These are phyloP conservation scores for Nothura maculosa DNA, from an alignment of 2,797 vertebrate species.

Conservation along the genomic window DNA sequence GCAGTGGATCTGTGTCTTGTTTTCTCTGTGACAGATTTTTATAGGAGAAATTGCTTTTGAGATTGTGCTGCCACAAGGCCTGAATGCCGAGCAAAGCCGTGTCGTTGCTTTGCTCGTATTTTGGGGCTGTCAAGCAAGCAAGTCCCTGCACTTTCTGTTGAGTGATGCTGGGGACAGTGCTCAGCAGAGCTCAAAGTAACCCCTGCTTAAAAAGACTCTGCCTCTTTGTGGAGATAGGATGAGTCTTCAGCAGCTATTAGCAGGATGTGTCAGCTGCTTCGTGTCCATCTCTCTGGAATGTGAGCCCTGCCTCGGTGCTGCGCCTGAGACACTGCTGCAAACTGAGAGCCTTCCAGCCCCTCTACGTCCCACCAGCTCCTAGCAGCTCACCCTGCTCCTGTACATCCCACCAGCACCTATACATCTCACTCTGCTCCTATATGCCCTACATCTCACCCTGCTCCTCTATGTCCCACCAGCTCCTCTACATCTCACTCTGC, in stretches of 20 bases:
- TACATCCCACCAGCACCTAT: background rate
- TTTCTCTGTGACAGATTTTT: background rate
- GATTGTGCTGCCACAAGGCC: background rate
- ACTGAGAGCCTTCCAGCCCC: background rate
- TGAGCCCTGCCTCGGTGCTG: background rate
- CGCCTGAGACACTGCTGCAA: background rate
- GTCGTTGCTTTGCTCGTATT: background rate
- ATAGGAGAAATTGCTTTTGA: background rate
- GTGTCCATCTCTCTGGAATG: background rate
- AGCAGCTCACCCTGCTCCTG: too few species aligned
- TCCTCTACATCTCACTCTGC: too few species aligned
- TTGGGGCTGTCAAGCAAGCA: background rate
- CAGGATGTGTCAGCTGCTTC: background rate
- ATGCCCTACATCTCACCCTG: too few species aligned
- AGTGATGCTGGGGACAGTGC: background rate
- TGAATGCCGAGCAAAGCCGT: background rate
- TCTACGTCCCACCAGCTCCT: too few species aligned
- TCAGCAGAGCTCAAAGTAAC: background rate
- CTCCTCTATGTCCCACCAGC: too few species aligned
- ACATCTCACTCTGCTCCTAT: background rate
- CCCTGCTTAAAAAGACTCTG: background rate
- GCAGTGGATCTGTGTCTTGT: background rate
- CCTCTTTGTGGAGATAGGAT: background rate
- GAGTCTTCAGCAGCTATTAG: background rate
- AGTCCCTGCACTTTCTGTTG: background rate